Evolutionary conservation across 2,888 invertebrate species (phyloP).

Genomic region (Amblyjoppa fuscipennis): DNA sequence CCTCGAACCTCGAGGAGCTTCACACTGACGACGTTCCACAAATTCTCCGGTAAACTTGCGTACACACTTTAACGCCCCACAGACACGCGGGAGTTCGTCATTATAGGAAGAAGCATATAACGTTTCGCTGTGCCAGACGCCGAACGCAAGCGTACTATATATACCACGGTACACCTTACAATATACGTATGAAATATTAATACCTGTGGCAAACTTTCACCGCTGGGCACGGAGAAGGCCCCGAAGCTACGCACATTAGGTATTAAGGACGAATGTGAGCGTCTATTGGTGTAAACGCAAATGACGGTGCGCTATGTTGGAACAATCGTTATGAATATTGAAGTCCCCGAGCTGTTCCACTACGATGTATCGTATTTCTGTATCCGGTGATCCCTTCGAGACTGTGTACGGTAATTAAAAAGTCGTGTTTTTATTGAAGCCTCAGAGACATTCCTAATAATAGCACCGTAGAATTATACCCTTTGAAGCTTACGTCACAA

Average conservation of each 20-base stretch:
- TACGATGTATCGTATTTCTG: background rate
- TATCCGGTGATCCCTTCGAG: background rate
- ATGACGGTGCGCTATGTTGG: constrained; percentile 32
- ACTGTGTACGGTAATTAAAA: constrained; percentile 8
- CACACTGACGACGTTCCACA: constrained; percentile 48
- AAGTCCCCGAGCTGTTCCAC: constrained; percentile 6
- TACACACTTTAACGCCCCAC: constrained; percentile 55
- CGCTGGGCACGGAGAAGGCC: constrained; percentile 7
- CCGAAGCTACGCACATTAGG: constrained; percentile 41
- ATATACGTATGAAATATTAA: constrained; percentile 55
- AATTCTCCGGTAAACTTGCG: constrained; percentile 55
- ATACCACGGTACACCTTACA: constrained; percentile 12
- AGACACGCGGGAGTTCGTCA: constrained; percentile 50
- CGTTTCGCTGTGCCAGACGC: constrained; percentile 24
- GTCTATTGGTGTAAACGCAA: constrained; percentile 6
- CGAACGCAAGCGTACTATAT: constrained; percentile 4
- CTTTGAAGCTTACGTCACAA: background rate
- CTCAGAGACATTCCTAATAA: background rate
- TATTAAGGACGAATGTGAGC: constrained; percentile 20
- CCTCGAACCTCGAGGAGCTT: constrained; percentile 2
- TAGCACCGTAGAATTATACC: background rate
- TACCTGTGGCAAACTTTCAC: constrained; percentile 58
- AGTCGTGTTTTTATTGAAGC: background rate
- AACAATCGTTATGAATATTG: constrained; percentile 49
- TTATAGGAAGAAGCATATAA: constrained; percentile 50